Evolutionary conservation across 2,797 vertebrate species (phyloP), one percentile per base, ranked within the genome.

Genomic region (Poeciliopsis turneri): DNA sequence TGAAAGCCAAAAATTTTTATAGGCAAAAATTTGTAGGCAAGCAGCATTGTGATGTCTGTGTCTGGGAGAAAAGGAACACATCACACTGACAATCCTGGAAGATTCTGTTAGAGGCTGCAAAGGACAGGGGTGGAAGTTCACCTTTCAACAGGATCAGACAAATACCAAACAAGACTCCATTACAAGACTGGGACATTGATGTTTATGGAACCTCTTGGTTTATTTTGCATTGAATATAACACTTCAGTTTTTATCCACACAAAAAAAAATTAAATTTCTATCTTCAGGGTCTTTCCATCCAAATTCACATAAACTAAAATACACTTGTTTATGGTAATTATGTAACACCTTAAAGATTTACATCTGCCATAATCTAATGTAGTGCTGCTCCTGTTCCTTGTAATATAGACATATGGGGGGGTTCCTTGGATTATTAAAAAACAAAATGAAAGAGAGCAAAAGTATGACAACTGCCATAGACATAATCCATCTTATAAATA

Each of bases 401-500:
- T 74, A 75, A 76, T 33, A 28, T n/a, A 72, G 30, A 64, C 78
- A 64, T 33, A 30, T 1, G 7, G 39, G 6, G 7, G 39, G 39
- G 5, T 46, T 59, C 66, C 66, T 69, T 43, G 23, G 41, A 43
- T 41, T 25, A 68, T 43, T 43, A 69, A 41, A 23, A 11, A 57
- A 28, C 2, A 46, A 15, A 25, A 45, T 23, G 49, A 80, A 78
- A n/a, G 30, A 74, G 28, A 71, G 7, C 43, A 51, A 46, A 16
- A 5, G 33, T 12, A 73, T 33, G 41, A 55, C 3, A 55, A 36
- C 36, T 55, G 20, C 6, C 2, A 13, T 30, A 51, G 18, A 69
- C 84, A 82, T 74, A 86, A 85, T 77, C 76, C 59, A 61, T 2
- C 55, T 81, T 80, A 77, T 49, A 84, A 84, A 78, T 69, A 13